phyloP scores from a whole-genome alignment of 2,113 vertebrate genomes.

The Leptobrachium leishanense region DNA sequence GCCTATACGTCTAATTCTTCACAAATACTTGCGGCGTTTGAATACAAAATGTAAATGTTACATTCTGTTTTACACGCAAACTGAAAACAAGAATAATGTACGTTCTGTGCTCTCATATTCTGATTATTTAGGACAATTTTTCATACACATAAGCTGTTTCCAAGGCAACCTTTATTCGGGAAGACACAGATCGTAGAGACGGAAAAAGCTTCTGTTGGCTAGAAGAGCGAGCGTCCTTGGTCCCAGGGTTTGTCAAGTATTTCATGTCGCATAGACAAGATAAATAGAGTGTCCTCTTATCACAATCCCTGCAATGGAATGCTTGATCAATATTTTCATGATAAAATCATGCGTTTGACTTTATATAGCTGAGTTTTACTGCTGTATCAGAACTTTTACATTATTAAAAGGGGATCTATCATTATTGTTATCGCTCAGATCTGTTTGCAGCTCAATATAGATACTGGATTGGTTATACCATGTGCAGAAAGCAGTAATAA shows the following conservation, averaged over 20 bases:
- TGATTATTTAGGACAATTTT: conserved; percentile 27
- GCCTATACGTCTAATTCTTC: too few relatives aligned
- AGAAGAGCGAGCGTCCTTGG: conserved; percentile 29
- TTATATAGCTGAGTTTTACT: too few relatives aligned
- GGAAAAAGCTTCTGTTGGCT: conserved; percentile 8
- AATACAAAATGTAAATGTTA: too few relatives aligned
- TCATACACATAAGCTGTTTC: conserved; percentile 22
- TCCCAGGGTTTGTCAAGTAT: not conserved
- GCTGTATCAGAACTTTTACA: too few relatives aligned
- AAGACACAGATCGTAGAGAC: conserved; percentile 15
- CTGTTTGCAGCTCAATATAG: too few relatives aligned
- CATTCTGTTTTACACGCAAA: too few relatives aligned
- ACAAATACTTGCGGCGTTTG: too few relatives aligned
- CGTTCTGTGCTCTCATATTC: not conserved
- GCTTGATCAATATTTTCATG: conserved; percentile 5
- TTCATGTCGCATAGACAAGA: conserved; percentile 5
- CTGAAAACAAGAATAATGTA: too few relatives aligned
- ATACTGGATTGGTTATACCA: too few relatives aligned
- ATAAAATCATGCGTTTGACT: not conserved
- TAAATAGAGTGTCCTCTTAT: conserved; percentile 14
- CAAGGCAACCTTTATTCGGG: conserved; percentile 13
- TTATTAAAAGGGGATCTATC: too few relatives aligned
- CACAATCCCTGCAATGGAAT: conserved; percentile 4
- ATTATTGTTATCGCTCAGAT: too few relatives aligned
- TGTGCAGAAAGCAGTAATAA: too few relatives aligned